Percentiles rank a stretch among this genome's conserved stretches.
Evolutionary conservation across 2,797 vertebrate genomes (phyloP).

Genomic region (Poecilia picta): DNA sequence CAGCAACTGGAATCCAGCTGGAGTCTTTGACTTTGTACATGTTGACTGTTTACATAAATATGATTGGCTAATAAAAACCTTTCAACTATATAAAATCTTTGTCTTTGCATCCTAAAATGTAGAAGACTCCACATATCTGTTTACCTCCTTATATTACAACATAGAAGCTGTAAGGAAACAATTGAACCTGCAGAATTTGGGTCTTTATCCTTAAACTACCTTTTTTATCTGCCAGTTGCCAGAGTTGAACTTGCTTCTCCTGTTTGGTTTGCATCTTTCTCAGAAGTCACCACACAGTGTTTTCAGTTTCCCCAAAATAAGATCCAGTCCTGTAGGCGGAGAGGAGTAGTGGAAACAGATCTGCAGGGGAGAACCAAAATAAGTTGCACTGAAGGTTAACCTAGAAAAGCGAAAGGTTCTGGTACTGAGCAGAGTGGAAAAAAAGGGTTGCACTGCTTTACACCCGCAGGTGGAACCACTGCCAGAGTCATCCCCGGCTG

Average conservation of each 20-base stretch:
- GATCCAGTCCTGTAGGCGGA: background rate
- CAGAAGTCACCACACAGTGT: background rate
- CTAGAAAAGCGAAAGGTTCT: conserved; percentile 6
- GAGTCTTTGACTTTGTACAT: too few species aligned
- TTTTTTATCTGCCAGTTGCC: background rate
- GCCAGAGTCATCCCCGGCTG: conserved; percentile 38
- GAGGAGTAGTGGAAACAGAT: conserved; percentile 8
- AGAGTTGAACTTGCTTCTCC: background rate
- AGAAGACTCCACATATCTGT: too few species aligned
- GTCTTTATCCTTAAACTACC: background rate
- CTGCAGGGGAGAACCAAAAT: background rate
- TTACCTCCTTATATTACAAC: too few species aligned
- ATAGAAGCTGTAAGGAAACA: background rate
- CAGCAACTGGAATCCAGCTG: too few species aligned
- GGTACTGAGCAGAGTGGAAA: conserved; percentile 28
- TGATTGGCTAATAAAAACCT: too few species aligned
- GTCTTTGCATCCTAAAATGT: too few species aligned
- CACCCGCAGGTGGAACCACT: conserved; percentile 16
- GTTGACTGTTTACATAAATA: too few species aligned
- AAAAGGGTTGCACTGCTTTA: conserved; percentile 30
- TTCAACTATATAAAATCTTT: too few species aligned
- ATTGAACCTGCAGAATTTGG: background rate
- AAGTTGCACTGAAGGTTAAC: background rate
- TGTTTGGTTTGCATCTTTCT: background rate
- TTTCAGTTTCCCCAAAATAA: background rate